phyloP scores from a whole-genome alignment of 2,888 invertebrate species.

The Sipha maydis region DNA sequence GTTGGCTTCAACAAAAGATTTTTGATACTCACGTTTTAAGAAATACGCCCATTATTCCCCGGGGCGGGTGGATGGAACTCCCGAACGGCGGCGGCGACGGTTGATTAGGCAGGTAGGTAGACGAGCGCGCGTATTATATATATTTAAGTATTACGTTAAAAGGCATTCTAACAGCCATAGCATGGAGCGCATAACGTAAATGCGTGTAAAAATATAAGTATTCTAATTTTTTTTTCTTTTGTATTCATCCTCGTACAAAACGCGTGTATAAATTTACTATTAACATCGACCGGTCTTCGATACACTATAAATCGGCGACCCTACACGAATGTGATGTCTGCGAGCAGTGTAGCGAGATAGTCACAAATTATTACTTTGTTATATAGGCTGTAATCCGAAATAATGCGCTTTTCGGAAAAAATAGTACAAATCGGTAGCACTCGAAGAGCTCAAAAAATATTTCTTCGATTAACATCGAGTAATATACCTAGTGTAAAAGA shows the following conservation, averaged over 20 bases:
- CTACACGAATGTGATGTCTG: too few relatives aligned
- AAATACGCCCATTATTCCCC: constrained; percentile 36
- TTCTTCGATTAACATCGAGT: too few relatives aligned
- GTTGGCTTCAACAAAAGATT: constrained; percentile 35
- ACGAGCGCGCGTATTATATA: not conserved
- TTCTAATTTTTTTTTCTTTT: not conserved
- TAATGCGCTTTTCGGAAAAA: too few relatives aligned
- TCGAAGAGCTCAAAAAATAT: too few relatives aligned
- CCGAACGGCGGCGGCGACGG: constrained; percentile 26
- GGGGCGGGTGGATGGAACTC: constrained; percentile 26
- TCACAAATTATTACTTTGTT: too few relatives aligned
- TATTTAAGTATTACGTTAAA: not conserved
- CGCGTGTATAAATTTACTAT: too few relatives aligned
- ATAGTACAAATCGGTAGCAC: too few relatives aligned
- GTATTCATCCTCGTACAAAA: not conserved
- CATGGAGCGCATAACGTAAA: not conserved
- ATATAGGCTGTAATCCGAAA: too few relatives aligned
- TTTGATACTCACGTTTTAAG: constrained; percentile 45
- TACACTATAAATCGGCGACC: too few relatives aligned
- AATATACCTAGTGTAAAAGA: too few relatives aligned
- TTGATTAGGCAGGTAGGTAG: constrained; percentile 13
- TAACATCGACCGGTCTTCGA: too few relatives aligned
- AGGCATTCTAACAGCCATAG: not conserved
- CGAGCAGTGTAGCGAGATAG: too few relatives aligned
- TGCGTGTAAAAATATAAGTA: not conserved